A percentile compares a stretch with the other conserved stretches of the same genome.
phyloP scores from a whole-genome alignment of 2,113 vertebrate genomes.

The Chrysochloris asiatica region DNA sequence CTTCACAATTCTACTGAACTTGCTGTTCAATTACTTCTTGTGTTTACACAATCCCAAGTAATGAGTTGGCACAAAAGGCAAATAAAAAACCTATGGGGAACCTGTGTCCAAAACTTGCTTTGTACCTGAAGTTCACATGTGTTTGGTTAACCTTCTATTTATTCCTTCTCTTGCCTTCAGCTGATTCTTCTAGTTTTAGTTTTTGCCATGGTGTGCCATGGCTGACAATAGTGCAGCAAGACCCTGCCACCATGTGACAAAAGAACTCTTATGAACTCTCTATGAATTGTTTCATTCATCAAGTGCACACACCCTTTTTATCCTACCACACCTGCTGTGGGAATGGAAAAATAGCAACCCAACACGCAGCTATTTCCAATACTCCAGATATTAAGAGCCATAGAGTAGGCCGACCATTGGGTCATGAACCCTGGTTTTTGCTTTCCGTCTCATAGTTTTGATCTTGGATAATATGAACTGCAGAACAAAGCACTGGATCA shows the following conservation, averaged over 20 bases:
- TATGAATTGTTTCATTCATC: slow-evolving; percentile 64
- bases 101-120: slow-evolving; percentile 19
- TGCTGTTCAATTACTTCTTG: not conserved
- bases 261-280: slow-evolving; percentile 24
- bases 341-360: not conserved
- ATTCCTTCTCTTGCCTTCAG: slow-evolving; percentile 43
- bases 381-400: not conserved
- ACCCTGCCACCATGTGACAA: slow-evolving; percentile 51
- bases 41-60: slow-evolving; percentile 30
- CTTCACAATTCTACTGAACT: not conserved
- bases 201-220: not conserved
- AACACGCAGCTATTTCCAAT: not conserved
- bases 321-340: not conserved
- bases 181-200: slow-evolving; percentile 57
- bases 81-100: slow-evolving; percentile 11
- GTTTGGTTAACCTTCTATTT: slow-evolving; percentile 72
- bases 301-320: not conserved
- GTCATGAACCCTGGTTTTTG: not conserved
- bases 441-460: not conserved
- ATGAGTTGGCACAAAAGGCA: not conserved
- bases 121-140: slow-evolving; percentile 43
- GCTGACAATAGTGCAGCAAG: not conserved
- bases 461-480: not conserved
- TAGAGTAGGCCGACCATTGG: not conserved
- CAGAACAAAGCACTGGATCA: too few relatives aligned